Conservation (phyloP, 2,888 invertebrate species). For the Ormia ochracea region DNA sequence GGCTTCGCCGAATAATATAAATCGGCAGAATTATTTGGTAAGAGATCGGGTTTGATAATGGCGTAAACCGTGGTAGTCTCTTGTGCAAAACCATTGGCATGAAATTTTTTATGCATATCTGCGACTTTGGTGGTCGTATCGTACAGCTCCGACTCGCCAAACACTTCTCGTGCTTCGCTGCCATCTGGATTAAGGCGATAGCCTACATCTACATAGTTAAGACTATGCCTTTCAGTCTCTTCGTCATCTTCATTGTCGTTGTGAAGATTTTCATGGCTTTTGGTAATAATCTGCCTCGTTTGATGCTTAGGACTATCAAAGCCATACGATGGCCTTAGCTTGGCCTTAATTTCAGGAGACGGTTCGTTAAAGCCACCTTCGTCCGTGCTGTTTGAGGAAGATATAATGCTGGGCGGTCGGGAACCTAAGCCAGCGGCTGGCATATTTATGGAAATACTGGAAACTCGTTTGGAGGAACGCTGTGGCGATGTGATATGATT, state of each 20-base stretch:
- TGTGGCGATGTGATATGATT: conserved; percentile 69
- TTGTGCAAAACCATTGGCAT: conserved; percentile 73
- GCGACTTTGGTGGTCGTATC: conserved; percentile 73
- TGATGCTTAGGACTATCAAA: conserved; percentile 65
- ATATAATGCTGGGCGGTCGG: conserved; percentile 83
- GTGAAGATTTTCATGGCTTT: conserved; percentile 43
- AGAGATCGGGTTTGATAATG: conserved; percentile 75
- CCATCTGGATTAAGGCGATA: conserved; percentile 77
- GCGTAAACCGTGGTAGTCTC: conserved; percentile 77
- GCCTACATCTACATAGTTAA: conserved; percentile 77
- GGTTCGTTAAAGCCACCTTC: conserved; percentile 86
- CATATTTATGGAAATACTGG: conserved; percentile 81
- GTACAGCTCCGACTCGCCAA: conserved; percentile 76
- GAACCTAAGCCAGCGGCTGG: conserved; percentile 82
- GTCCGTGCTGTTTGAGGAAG: conserved; percentile 80
- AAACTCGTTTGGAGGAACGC: conserved; percentile 79
- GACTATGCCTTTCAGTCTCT: conserved; percentile 69
- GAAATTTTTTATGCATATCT: conserved; percentile 75
- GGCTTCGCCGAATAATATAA: conserved; percentile 65
- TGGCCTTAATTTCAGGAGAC: conserved; percentile 83
- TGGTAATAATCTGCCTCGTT: conserved; percentile 40
- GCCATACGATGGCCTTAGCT: conserved; percentile 75
- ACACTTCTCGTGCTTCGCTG: conserved; percentile 75
- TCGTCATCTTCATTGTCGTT: conserved; percentile 38
- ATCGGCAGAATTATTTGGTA: conserved; percentile 66